Percentiles rank a stretch among this genome's conserved stretches.
phyloP scores from a whole-genome alignment of 2,113 vertebrate species.

The Centropus unirufus region DNA sequence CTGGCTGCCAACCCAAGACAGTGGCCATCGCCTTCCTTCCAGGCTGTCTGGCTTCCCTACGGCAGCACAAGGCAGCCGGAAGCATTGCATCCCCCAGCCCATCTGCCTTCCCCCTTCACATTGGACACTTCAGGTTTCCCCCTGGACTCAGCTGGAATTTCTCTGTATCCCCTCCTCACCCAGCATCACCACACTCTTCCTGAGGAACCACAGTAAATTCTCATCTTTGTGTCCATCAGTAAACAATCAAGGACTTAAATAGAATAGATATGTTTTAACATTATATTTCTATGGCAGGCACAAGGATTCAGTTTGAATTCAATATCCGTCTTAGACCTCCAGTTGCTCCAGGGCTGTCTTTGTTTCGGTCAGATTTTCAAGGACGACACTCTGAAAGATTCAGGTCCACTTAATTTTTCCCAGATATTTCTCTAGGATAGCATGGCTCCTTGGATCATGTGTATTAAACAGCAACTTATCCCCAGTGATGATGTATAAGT shows the following conservation, averaged over 20 bases:
- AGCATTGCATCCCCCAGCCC: not conserved
- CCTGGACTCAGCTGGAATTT: not conserved
- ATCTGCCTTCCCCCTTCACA: not conserved
- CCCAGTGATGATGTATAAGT: not conserved
- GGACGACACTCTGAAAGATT: not conserved
- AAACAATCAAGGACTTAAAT: not conserved
- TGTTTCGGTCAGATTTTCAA: not conserved
- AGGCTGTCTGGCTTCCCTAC: accelerated
- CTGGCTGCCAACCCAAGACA: not conserved
- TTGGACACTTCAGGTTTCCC: not conserved
- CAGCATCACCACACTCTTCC: not conserved
- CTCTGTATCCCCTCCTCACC: not conserved
- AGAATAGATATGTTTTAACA: not conserved
- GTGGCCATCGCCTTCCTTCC: not conserved
- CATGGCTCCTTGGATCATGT: not conserved
- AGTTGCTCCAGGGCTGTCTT: not conserved
- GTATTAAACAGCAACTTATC: not conserved
- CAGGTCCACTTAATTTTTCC: not conserved
- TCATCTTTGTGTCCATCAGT: not conserved
- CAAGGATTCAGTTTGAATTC: not conserved
- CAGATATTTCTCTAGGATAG: not conserved
- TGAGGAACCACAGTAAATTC: not conserved
- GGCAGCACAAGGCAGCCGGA: accelerated
- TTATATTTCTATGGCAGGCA: not conserved
- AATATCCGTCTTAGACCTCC: not conserved